A percentile compares a stretch with the other conserved stretches of the same genome.
Conservation (phyloP, 2,113 vertebrate species). For the Bubo blakistoni region DNA sequence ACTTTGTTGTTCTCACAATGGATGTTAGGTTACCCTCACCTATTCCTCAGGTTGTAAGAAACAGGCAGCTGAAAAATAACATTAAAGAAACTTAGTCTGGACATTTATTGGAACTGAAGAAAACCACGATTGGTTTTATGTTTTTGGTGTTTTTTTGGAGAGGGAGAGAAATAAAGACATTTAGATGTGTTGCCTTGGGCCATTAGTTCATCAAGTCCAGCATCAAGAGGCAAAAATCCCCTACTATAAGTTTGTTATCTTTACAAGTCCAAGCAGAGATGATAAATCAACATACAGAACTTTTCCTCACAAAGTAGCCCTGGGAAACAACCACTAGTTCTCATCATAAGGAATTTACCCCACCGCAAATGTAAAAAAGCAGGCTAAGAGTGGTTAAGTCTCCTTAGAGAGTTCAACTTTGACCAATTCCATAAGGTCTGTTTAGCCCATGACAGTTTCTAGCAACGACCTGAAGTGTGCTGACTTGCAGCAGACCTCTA, state of each 20-base stretch:
- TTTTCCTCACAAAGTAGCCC: not conserved
- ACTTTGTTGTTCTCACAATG: not conserved
- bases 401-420: not conserved
- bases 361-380: not conserved
- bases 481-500: not conserved
- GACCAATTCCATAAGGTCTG: not conserved
- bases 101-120: not conserved
- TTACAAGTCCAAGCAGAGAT: not conserved
- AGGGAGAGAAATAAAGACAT: not conserved
- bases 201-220: not conserved
- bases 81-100: not conserved
- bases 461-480: not conserved
- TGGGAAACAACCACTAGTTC: not conserved
- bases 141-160: not conserved
- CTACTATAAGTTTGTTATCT: not conserved
- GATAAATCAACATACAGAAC: not conserved
- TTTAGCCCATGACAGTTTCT: not conserved
- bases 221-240: not conserved
- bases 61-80: not conserved
- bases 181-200: not conserved
- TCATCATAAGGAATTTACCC: not conserved
- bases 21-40: not conserved
- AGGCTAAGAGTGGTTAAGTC: not conserved
- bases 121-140: not conserved
- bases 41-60: not conserved